phyloP scores from a whole-genome alignment of 2,113 vertebrate genomes.

The Mionectes macconnelli region DNA sequence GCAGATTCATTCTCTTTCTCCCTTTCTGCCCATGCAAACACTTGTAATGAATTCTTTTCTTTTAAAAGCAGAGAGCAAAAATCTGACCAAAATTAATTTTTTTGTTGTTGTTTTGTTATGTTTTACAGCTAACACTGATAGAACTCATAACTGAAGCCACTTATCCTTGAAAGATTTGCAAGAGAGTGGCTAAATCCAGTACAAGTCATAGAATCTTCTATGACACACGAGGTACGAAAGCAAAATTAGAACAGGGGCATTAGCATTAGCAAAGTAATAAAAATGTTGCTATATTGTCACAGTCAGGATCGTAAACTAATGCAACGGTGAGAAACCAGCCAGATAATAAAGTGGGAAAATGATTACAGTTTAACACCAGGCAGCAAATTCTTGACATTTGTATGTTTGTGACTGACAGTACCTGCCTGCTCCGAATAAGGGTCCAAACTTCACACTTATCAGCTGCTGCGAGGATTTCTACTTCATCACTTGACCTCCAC shows the following conservation, averaged over 20 bases:
- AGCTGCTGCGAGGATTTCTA: neutral
- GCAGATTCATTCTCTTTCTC: neutral
- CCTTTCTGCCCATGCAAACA: neutral
- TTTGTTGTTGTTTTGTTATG: neutral
- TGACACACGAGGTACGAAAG: neutral
- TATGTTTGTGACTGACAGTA: neutral
- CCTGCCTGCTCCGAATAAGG: neutral
- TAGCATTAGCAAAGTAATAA: neutral
- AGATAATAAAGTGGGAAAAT: neutral
- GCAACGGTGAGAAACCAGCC: neutral
- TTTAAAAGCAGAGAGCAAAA: neutral
- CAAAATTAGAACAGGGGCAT: neutral
- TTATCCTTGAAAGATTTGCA: neutral
- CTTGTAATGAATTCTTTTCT: neutral
- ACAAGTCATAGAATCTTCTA: neutral
- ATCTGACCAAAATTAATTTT: neutral
- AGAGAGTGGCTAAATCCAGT: neutral
- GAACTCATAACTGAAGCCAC: neutral
- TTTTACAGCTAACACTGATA: neutral
- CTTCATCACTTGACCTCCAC: neutral
- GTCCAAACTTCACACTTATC: neutral
- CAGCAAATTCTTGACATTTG: neutral
- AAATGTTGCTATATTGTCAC: neutral
- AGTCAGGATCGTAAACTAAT: neutral
- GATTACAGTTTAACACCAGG: neutral